Evolutionary conservation across 2,888 invertebrate genomes (phyloP), one percentile per base, ranked within the genome.

Genomic region (Patella ulyssiponensis): DNA sequence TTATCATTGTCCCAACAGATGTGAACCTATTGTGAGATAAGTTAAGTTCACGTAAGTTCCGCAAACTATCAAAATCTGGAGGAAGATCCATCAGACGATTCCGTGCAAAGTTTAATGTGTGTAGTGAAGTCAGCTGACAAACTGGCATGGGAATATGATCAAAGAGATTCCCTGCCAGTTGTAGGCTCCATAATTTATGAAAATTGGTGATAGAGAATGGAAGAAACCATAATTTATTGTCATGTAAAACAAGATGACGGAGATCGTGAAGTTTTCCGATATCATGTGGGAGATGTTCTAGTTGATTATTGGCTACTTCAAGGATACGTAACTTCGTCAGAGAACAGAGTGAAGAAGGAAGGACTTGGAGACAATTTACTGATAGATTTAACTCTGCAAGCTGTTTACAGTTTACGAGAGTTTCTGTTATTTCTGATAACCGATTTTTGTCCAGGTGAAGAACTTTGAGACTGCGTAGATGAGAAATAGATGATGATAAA

Each of bases 191-290:
- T 12, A 90, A 80, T 70, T 85, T 86, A 69, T 83, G 79, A 27
- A 91, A 81, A 53, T 86, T 85, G 51, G 82, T 83, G 12, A 90
- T 79, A 27, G 88, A 86, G 73, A 88, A 87, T 5, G 91, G 91
- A 11, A 91, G 78, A 74, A 88, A 87, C 88, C 89, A 90, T 23
- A 91, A 82, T 44, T 82, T 83, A 84, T 91, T 91, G 20, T 85
- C 81, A 53, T 88, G 88, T 14, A 91, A 77, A 71, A 91, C 90
- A 17, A 91, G 82, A 44, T 84, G 81, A 23, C 85, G 79, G 33
- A 91, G 82, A 64, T 86, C 85, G 11, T 82, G 80, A 73, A 91
- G 79, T 7, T 80, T 75, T n/a, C 90, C 88, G 9, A 91, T 80
- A 74, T 89, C 88, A 77, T 87, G 86, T 5, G 91, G 90, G 2